Percentiles rank a stretch among this genome's conserved stretches.
Conservation (phyloP, 2,113 vertebrate species). For the Caloenas nicobarica region DNA sequence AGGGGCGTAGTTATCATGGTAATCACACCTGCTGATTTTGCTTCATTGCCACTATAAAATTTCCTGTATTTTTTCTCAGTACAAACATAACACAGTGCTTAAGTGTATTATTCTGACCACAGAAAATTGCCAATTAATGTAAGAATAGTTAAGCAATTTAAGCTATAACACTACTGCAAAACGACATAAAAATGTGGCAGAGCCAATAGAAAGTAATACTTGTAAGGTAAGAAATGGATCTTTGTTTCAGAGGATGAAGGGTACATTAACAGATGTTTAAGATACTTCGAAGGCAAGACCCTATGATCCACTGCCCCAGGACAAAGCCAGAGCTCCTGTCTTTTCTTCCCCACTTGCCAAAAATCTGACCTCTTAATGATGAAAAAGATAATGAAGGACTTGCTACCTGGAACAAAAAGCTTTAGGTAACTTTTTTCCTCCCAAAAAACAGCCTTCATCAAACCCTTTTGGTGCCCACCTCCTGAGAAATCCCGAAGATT, state of each 20-base stretch:
- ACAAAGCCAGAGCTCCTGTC: not conserved
- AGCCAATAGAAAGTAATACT: not conserved
- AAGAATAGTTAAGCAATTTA: slow-evolving; percentile 3
- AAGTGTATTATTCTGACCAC: slow-evolving; percentile 45
- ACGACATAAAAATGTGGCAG: not conserved
- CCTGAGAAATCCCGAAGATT: slow-evolving; percentile 17
- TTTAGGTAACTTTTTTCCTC: not conserved
- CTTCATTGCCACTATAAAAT: slow-evolving; percentile 34
- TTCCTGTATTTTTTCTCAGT: not conserved
- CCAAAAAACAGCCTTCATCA: not conserved
- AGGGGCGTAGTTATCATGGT: slow-evolving; percentile 47
- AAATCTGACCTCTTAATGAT: not conserved
- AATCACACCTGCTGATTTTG: slow-evolving; percentile 64
- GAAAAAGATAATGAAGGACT: not conserved
- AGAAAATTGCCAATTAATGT: slow-evolving; percentile 63
- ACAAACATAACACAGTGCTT: slow-evolving; percentile 24
- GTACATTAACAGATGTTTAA: not conserved
- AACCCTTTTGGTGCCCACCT: not conserved
- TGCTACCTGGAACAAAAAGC: not conserved
- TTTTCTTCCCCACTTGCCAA: not conserved
- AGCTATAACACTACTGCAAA: not conserved
- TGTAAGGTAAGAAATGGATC: not conserved
- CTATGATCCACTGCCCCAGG: not conserved
- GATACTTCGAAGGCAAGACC: not conserved
- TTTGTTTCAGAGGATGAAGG: not conserved